Conservation (phyloP, 2,113 vertebrate species). For the Martes martes region DNA sequence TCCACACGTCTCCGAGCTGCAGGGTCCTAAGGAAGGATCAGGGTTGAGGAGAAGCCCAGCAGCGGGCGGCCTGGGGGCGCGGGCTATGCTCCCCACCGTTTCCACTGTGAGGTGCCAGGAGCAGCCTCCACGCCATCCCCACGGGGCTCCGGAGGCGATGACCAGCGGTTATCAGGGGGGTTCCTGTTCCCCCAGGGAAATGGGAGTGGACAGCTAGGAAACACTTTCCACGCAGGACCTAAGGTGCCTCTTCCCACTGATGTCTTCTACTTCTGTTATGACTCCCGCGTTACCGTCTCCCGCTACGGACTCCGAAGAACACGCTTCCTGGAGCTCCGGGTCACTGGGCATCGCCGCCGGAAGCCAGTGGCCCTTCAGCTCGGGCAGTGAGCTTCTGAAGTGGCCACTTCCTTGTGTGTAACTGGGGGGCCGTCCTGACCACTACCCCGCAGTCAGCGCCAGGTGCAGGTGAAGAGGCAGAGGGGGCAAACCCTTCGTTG, state of each 20-base stretch:
- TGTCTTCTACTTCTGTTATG: not conserved
- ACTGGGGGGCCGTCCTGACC: accelerated
- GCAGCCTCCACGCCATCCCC: not conserved
- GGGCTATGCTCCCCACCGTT: not conserved
- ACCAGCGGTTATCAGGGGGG: not conserved
- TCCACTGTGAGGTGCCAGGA: not conserved
- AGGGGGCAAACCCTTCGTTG: accelerated
- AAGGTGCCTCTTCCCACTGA: not conserved
- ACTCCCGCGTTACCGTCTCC: not conserved
- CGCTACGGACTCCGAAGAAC: not conserved
- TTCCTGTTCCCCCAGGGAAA: not conserved
- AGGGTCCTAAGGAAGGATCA: not conserved
- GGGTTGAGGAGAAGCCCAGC: accelerated
- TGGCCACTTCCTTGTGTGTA: accelerated
- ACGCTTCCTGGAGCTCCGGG: not conserved
- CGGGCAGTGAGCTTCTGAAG: not conserved
- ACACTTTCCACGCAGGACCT: not conserved
- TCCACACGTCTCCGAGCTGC: accelerated
- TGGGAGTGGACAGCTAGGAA: not conserved
- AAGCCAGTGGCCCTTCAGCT: not conserved
- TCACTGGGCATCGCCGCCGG: not conserved
- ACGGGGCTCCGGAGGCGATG: not conserved
- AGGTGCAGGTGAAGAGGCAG: not conserved
- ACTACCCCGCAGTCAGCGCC: no score
- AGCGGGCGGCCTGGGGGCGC: not conserved